Evolutionary conservation across 2,797 vertebrate species (phyloP).

Genomic region (Pipistrellus pipistrellus): DNA sequence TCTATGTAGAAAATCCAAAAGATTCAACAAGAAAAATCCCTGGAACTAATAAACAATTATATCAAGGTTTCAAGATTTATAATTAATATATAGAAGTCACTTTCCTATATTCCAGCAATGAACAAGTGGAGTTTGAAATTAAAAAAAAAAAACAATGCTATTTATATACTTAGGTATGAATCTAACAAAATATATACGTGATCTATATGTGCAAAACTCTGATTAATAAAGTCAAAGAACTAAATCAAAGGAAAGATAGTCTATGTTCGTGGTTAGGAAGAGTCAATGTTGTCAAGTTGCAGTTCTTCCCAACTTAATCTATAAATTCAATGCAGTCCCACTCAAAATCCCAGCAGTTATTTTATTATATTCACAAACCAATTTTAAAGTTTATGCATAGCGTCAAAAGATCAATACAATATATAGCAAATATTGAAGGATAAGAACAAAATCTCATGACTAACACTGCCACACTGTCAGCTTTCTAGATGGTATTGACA

Average conservation of each 20-base stretch:
- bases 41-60: too few species aligned
- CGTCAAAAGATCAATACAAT: not conserved
- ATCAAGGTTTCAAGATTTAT: too few species aligned
- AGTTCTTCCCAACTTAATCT: not conserved
- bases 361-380: not conserved
- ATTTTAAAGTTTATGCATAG: not conserved
- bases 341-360: too few species aligned
- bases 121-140: too few species aligned
- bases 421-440: not conserved
- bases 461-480: not conserved
- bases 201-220: too few species aligned
- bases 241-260: not conserved
- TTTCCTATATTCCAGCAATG: too few species aligned
- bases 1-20: too few species aligned
- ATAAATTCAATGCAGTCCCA: not conserved
- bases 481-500: not conserved
- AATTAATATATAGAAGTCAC: too few species aligned
- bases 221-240: not conserved
- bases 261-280: not conserved
- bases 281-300: not conserved
- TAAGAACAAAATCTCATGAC: not conserved
- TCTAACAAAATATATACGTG: too few species aligned
- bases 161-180: too few species aligned
- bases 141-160: too few species aligned
- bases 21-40: too few species aligned